phyloP scores from a whole-genome alignment of 2,797 vertebrate species.

The Gambusia yucatana region DNA sequence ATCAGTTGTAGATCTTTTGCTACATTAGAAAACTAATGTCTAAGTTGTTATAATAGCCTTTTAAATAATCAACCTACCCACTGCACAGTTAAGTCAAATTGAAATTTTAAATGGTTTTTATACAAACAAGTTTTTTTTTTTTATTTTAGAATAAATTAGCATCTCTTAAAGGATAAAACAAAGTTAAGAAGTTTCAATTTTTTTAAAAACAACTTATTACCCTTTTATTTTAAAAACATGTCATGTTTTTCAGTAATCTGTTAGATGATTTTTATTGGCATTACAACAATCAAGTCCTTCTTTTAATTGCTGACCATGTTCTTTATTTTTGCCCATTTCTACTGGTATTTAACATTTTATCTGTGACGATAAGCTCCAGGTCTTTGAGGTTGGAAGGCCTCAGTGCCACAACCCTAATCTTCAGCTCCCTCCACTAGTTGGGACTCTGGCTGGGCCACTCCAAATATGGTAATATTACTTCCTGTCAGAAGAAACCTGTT shows the following conservation, averaged over 20 bases:
- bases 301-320: too few relatives aligned
- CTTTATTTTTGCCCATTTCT: too few relatives aligned
- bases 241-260: neutral
- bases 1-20: conserved; percentile 22
- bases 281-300: neutral
- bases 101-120: neutral
- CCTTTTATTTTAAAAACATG: neutral
- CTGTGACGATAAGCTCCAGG: neutral
- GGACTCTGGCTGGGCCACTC: neutral
- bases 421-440: neutral
- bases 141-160: neutral
- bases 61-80: conserved; percentile 19
- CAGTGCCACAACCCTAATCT: neutral
- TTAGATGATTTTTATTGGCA: neutral
- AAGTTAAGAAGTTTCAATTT: neutral
- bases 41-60: conserved; percentile 8
- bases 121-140: neutral
- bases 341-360: neutral
- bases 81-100: neutral
- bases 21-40: conserved; percentile 1
- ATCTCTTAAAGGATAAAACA: neutral
- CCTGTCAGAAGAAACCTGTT: neutral
- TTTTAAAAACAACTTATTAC: neutral
- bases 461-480: neutral
- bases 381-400: neutral